phyloP scores from a whole-genome alignment of 2,888 invertebrate genomes.

The Coelopa pilipes region DNA sequence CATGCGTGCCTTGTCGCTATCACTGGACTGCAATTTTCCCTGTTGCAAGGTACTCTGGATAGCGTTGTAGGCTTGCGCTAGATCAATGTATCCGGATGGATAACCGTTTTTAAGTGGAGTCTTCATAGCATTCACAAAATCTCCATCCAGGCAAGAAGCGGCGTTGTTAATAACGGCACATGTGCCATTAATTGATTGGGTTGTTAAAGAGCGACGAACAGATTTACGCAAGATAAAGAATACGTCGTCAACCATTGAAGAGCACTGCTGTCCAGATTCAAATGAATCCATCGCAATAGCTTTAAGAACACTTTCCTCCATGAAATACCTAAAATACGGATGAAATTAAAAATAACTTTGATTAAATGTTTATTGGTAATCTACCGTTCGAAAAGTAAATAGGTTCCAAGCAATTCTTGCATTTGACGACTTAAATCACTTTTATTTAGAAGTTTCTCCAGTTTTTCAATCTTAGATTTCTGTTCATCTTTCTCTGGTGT shows the following conservation, averaged over 20 bases:
- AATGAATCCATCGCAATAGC: conserved; percentile 84
- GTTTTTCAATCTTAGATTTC: conserved; percentile 67
- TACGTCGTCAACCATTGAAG: conserved; percentile 96
- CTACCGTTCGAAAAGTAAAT: conserved; percentile 88
- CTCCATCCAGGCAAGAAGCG: conserved; percentile 85
- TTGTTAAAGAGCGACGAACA: conserved; percentile 90
- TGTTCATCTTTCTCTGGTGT: conserved; percentile 69
- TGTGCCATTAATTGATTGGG: conserved; percentile 92
- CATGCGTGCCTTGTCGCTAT: conserved; percentile 80
- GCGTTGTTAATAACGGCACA: conserved; percentile 97
- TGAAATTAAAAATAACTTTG: too few species aligned
- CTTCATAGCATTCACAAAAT: conserved; percentile 79
- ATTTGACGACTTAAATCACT: conserved; percentile 81
- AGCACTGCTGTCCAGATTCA: conserved; percentile 79
- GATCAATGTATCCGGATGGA: conserved; percentile 80
- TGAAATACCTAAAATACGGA: conserved; percentile 75
- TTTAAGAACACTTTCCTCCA: conserved; percentile 94
- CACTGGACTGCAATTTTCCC: conserved; percentile 81
- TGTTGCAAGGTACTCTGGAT: conserved; percentile 83
- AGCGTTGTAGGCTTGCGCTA: conserved; percentile 85
- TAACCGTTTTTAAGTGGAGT: conserved; percentile 79
- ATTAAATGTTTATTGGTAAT: neutral
- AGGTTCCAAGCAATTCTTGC: conserved; percentile 86
- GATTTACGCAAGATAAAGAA: conserved; percentile 97
- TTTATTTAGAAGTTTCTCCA: conserved; percentile 76